Evolutionary conservation across 2,797 vertebrate species (phyloP).

Genomic region (Meda fulgida): DNA sequence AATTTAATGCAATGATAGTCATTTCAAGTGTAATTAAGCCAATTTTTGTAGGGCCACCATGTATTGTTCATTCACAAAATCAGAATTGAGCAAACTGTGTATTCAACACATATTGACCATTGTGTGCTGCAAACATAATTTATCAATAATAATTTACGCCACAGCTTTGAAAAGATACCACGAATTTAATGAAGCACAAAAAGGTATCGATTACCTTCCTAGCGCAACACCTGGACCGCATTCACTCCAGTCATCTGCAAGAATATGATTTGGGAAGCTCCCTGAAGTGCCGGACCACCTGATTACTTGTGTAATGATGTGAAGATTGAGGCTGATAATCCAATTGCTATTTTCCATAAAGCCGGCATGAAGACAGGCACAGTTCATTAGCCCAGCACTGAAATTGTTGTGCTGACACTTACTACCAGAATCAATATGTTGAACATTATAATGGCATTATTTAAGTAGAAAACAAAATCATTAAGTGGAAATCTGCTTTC

Average conservation of each 20-base stretch:
- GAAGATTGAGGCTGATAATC: slow-evolving; percentile 40
- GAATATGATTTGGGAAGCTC: slow-evolving; percentile 34
- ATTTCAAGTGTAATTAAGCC: neutral
- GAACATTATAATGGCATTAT: slow-evolving; percentile 27
- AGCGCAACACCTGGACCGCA: slow-evolving; percentile 22
- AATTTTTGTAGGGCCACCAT: too few species aligned
- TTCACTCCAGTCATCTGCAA: slow-evolving; percentile 34
- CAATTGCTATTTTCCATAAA: slow-evolving; percentile 54
- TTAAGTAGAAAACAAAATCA: slow-evolving; percentile 34
- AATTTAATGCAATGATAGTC: neutral
- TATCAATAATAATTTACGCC: neutral
- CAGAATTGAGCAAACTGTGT: neutral
- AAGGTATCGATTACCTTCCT: neutral
- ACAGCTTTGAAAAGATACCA: neutral
- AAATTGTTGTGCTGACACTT: slow-evolving; percentile 39
- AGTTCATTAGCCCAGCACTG: slow-evolving; percentile 53
- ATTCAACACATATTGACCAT: neutral
- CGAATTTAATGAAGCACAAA: neutral
- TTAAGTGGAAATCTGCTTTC: slow-evolving; percentile 19
- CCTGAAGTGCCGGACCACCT: slow-evolving; percentile 52
- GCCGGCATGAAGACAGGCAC: slow-evolving; percentile 43
- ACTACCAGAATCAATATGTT: slow-evolving; percentile 20
- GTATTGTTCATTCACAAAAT: too few species aligned
- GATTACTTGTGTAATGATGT: slow-evolving; percentile 55
- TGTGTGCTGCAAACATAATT: neutral